Evolutionary conservation across 2,888 invertebrate species (phyloP).

Genomic region (Dasypogon diadema): DNA sequence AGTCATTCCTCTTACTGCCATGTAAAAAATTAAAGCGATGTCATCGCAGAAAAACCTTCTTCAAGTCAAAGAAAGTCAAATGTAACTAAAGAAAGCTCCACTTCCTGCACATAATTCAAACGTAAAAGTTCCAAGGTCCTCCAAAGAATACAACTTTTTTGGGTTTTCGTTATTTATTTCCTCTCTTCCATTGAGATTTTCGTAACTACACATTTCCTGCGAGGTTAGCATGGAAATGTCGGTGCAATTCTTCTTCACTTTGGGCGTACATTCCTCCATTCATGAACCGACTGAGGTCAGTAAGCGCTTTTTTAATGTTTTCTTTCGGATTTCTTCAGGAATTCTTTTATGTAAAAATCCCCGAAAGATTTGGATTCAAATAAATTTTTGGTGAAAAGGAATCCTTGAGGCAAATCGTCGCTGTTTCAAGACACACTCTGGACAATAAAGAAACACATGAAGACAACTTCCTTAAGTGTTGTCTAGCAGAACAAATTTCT

Average conservation of each 20-base stretch:
- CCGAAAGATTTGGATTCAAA: conserved; percentile 43
- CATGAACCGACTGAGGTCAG: neutral
- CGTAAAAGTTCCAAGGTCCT: neutral
- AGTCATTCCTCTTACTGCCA: too few species aligned
- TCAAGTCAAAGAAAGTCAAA: too few species aligned
- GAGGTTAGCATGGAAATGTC: neutral
- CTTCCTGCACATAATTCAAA: neutral
- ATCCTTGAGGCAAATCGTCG: conserved; percentile 27
- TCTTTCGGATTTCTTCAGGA: conserved; percentile 14
- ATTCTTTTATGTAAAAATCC: conserved; percentile 33
- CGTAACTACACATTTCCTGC: conserved; percentile 1
- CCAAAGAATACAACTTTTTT: neutral
- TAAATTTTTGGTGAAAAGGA: conserved; percentile 32
- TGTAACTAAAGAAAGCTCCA: too few species aligned
- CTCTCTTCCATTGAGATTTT: conserved; percentile 24
- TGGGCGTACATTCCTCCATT: neutral
- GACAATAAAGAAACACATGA: conserved; percentile 47
- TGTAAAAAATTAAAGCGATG: too few species aligned
- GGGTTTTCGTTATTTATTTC: conserved; percentile 20
- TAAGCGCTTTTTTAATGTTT: conserved; percentile 1
- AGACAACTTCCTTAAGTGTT: conserved; percentile 43
- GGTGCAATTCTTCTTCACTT: neutral
- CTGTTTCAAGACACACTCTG: neutral
- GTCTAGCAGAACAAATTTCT: conserved; percentile 27
- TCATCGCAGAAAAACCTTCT: too few species aligned